These are phyloP conservation scores for Oithona nana DNA, from an alignment of 2,888 invertebrate species.

Conservation along the genomic window DNA sequence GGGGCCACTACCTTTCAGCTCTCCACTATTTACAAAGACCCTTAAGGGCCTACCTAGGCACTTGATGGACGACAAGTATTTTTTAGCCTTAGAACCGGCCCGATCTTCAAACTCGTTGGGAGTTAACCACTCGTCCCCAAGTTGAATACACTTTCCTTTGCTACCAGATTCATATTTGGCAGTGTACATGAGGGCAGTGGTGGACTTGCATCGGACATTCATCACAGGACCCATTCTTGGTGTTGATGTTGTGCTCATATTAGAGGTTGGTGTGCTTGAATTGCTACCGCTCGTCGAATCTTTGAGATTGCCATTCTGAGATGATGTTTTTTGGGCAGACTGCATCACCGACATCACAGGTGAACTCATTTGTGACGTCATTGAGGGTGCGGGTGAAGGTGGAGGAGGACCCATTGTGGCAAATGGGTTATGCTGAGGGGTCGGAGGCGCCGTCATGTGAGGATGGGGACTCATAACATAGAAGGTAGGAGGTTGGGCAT, in stretches of 20 bases:
- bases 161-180: constrained; percentile 14
- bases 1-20: constrained; percentile 7
- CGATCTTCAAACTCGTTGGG: constrained; percentile 18
- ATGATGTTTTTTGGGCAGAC: neutral
- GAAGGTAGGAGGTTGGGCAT: neutral
- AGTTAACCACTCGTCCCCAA: constrained; percentile 17
- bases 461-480: constrained; percentile 14
- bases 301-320: neutral
- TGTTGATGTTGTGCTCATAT: neutral
- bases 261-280: neutral
- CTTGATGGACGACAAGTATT: constrained; percentile 15
- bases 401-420: neutral
- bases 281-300: neutral
- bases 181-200: constrained; percentile 5
- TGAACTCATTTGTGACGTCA: neutral
- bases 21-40: constrained; percentile 13
- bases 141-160: constrained; percentile 15
- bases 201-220: constrained; percentile 14
- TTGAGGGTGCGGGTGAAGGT: neutral
- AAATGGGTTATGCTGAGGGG: constrained; percentile 15
- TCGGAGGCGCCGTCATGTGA: constrained; percentile 5
- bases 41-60: constrained; percentile 14
- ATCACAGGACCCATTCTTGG: constrained; percentile 11
- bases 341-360: neutral
- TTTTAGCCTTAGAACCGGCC: constrained; percentile 16